Evolutionary conservation across 2,113 vertebrate species (phyloP), one percentile per base, ranked within the genome.

Genomic region (Rhynchopsitta pachyrhyncha): DNA sequence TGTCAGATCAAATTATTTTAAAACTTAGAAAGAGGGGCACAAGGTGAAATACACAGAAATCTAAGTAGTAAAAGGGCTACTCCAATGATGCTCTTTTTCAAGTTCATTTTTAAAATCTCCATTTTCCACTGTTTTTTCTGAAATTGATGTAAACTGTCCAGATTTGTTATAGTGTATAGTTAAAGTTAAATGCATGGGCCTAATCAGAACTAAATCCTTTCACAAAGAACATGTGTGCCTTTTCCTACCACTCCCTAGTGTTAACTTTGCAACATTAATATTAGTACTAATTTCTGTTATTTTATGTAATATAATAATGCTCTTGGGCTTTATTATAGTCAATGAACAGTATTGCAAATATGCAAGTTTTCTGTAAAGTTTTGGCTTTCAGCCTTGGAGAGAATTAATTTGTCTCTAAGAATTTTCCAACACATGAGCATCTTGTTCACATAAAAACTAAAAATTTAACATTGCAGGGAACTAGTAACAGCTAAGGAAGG

Each of bases 171-270:
- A 37, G 13, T 17, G 20, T 5, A 6, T 18, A 55, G 27, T 66
- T 62, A 31, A 11, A 44, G 22, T 22, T 81, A 77, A 82, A 77
- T 41, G 10, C 24, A 31, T 46, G 4, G 49, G 3, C 10, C 28
- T 46, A 86, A 52, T 27, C 11, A 37, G 4, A n/a, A 59, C 13
- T 74, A 41, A 63, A 53, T 50, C 12, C 20, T 37, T 42, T 47
- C 33, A 33, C 3, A 23, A 37, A 44, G 11, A 83, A 31, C 10
- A 39, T 1, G 0, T 2, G 1, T 63, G 5, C 31, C 4, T 64
- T 79, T 87, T 62, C 35, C 67, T 63, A 64, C 5, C 13, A 18
- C 11, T 87, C 62, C 71, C 8, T 23, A 82, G 7, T 16, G 8
- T 39, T 47, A 89, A 63, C 53, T 49, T 29, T 39, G 19, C 22